Percentiles rank a stretch among this genome's conserved stretches.
These are phyloP conservation scores for Microtus oregoni DNA, from an alignment of 2,113 vertebrate genomes.

Conservation along the genomic window DNA sequence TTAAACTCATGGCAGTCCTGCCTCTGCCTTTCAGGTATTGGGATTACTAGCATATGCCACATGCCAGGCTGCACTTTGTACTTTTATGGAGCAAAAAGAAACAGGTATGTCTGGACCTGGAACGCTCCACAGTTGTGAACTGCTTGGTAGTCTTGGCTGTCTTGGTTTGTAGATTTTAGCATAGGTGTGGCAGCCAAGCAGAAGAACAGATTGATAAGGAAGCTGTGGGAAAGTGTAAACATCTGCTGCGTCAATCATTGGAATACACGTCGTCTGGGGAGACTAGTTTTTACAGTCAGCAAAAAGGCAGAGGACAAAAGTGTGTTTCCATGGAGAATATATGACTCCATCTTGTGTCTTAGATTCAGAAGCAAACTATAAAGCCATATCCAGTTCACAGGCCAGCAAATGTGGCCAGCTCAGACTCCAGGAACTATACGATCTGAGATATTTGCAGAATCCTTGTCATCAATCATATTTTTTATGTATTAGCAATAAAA, in stretches of 20 bases:
- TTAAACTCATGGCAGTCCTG: not conserved
- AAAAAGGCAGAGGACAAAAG: not conserved
- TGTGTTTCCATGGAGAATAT: not conserved
- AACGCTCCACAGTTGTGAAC: not conserved
- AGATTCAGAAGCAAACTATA: slow-evolving; percentile 21
- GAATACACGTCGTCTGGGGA: not conserved
- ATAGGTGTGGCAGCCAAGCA: not conserved
- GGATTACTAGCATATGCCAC: not conserved
- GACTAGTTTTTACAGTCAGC: not conserved
- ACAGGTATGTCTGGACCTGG: not conserved
- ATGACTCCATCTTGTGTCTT: slow-evolving; percentile 18
- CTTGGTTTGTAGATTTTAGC: not conserved
- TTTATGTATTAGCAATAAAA: slow-evolving; percentile 24
- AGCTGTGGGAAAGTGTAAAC: slow-evolving; percentile 15
- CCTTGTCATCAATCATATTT: not conserved
- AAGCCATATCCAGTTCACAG: not conserved
- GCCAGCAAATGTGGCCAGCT: not conserved
- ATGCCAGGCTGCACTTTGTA: not conserved
- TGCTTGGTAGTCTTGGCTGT: not conserved
- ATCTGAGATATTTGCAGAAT: slow-evolving; percentile 1
- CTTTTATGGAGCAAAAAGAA: slow-evolving; percentile 6
- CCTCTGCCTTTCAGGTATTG: not conserved
- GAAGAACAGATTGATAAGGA: not conserved
- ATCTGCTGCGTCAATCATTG: not conserved
- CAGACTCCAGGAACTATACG: not conserved